These are phyloP conservation scores for Mus musculus DNA, from an alignment of 2,113 vertebrate species.

Conservation along the genomic window GRCm39 chr8:78764501-78765000, in stretches of 20 bases:
- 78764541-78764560: neutral
- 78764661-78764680: neutral
- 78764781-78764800: neutral
- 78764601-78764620: neutral
- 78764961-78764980: neutral
- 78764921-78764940: neutral
- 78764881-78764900: neutral
- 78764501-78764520: neutral
- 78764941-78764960: neutral
- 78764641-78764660: neutral
- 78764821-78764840: neutral
- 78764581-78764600: neutral
- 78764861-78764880: neutral
- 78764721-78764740: neutral
- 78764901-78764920: neutral
- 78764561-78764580: neutral
- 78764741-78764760: neutral
- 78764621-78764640: neutral
- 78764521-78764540: neutral
- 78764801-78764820: neutral
- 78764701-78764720: accelerated
- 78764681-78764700: neutral
- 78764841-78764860: neutral
- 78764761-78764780: neutral
- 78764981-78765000: neutral